These are phyloP conservation scores for Habropoda laboriosa DNA, from an alignment of 1,140 invertebrate species.

Conservation along the genomic window DNA sequence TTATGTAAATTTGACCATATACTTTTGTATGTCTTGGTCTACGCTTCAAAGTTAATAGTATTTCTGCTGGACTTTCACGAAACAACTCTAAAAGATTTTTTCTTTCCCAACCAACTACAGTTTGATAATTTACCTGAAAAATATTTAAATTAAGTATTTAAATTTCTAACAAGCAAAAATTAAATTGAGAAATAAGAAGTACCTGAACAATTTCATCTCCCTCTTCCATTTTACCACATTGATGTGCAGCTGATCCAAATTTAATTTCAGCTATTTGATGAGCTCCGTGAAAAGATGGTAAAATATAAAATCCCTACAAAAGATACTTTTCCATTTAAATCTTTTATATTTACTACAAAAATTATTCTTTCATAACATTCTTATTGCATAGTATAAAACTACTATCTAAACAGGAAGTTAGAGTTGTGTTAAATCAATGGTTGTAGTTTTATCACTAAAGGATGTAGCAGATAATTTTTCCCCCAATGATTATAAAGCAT, in stretches of 20 bases:
- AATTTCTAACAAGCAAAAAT: constrained; percentile 9
- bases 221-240: constrained; percentile 94
- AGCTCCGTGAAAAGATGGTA: constrained; percentile 92
- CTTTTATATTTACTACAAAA: constrained; percentile 12
- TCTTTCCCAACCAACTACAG: constrained; percentile 94
- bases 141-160: constrained; percentile 20
- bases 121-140: constrained; percentile 93
- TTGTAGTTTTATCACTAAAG: constrained; percentile 50
- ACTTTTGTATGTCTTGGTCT: constrained; percentile 91
- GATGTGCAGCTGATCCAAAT: constrained; percentile 91
- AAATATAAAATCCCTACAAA: constrained; percentile 90
- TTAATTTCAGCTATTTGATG: constrained; percentile 94
- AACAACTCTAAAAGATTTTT: constrained; percentile 90
- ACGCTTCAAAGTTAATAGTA: constrained; percentile 92
- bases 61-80: constrained; percentile 90
- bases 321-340: not conserved
- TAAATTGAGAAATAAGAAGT: constrained; percentile 14
- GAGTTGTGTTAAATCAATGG: constrained; percentile 37
- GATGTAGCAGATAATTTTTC: constrained; percentile 45
- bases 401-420: constrained; percentile 63
- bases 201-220: constrained; percentile 97
- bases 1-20: constrained; percentile 91
- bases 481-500: not conserved
- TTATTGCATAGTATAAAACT: not conserved
- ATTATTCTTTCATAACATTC: not conserved